Base-by-base conservation (phyloP, 1,140 invertebrate genomes). In the Doryteuthis pealeii region DNA sequence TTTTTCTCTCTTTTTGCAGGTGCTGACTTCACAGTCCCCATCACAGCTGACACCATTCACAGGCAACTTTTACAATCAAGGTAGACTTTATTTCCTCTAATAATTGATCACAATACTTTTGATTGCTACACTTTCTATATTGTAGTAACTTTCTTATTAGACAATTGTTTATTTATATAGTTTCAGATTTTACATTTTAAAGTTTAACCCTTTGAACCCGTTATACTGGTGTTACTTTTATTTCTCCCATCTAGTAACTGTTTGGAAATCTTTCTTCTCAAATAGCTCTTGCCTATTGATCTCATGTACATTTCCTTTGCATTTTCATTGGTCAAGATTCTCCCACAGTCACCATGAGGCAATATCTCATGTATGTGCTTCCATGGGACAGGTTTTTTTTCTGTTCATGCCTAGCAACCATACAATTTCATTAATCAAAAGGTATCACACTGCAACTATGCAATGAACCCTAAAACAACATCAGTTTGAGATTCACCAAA, bases 11-110 rank as follows among this genome's bases (percentile, higher is more conserved):
- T 71, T 74, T 66, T 22, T 73, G 76, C 75, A 85, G 84, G 78
- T 83, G 73, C 74, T 83, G 80, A 76, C 79, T 45, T 84, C 84
- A 26, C 80, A 81, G 66, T 83, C 83, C 30, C 82, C 84, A n/a
- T 84, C 84, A 54, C 81, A 84, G 49, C 76, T 82, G 14, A 74
- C 81, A 35, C 73, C 79, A 30, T 76, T 77, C 15, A 75, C 74
- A 32, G 72, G 75, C 35, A 83, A 80, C 69, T 84, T 84, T 70
- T 82, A 83, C 54, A 77, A 73, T 62, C 80, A 81, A 79, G 79
- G 79, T 78, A 74, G 78, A 54, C 31, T 49, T 72, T 35, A 10
- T 6, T 22, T 62, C 1, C 26, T 62, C 5, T 62, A 49, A 49
- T 49, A 49, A 22, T 49, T 49, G 12, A 49, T 49, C 22, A 49